These are phyloP conservation scores for Misgurnus mizolepis DNA, from an alignment of 2,113 vertebrate species.

Conservation along the genomic window DNA sequence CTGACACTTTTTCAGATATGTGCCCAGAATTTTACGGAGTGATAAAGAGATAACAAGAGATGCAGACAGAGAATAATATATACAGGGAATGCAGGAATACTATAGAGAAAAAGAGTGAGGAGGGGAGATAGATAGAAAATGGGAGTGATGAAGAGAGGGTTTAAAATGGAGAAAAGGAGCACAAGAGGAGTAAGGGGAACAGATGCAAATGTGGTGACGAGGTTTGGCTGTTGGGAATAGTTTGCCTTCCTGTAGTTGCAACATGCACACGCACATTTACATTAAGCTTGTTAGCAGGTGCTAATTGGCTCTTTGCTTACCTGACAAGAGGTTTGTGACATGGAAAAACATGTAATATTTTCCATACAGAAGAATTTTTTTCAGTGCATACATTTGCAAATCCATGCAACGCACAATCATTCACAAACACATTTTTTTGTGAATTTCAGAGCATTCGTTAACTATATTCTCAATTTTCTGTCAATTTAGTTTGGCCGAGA, in stretches of 20 bases:
- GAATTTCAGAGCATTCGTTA: conserved; percentile 24
- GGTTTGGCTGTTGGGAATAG: conserved; percentile 50
- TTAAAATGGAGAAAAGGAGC: conserved; percentile 27
- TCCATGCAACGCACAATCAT: neutral
- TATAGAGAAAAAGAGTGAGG: conserved; percentile 16
- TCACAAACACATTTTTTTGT: conserved; percentile 14
- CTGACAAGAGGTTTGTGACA: conserved; percentile 54
- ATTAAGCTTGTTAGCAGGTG: conserved; percentile 60
- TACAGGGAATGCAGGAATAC: conserved; percentile 16
- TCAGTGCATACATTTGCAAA: neutral
- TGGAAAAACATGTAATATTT: conserved; percentile 42
- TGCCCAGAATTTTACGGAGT: conserved; percentile 40
- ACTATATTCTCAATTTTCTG: conserved; percentile 20
- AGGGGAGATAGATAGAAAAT: neutral
- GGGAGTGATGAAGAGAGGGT: conserved; percentile 4
- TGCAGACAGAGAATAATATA: conserved; percentile 41
- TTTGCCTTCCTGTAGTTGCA: conserved; percentile 54
- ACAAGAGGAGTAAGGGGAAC: conserved; percentile 52
- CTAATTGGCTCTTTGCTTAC: conserved; percentile 61
- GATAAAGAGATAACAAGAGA: conserved; percentile 58
- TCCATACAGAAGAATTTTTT: conserved; percentile 20
- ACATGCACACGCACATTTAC: conserved; percentile 45
- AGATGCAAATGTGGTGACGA: conserved; percentile 52
- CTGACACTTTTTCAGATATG: conserved; percentile 42
- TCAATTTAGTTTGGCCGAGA: conserved; percentile 28